A percentile compares a stretch with the other conserved stretches of the same genome.
Evolutionary conservation across 2,888 invertebrate genomes (phyloP).

Genomic region (Ephialtes manifestator): DNA sequence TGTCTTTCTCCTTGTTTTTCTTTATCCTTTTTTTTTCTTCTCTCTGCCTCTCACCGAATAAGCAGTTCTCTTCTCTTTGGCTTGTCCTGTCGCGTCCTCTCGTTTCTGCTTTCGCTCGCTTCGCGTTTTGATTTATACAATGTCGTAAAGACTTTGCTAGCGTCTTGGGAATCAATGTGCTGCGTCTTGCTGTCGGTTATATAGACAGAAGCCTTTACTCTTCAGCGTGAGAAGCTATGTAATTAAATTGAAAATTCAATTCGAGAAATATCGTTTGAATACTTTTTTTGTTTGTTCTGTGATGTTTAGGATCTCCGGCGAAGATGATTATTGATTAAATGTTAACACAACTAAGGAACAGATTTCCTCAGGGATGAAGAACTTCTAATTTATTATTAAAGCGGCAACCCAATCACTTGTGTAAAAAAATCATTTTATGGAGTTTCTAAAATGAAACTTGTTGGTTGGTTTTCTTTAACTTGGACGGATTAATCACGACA

Average conservation of each 20-base stretch:
- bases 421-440: background rate
- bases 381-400: too few species aligned
- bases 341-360: too few species aligned
- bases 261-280: background rate
- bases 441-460: background rate
- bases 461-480: too few species aligned
- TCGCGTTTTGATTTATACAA: constrained; percentile 66
- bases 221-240: constrained; percentile 24
- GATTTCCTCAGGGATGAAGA: too few species aligned
- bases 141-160: constrained; percentile 43
- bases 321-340: too few species aligned
- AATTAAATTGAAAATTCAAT: constrained; percentile 21
- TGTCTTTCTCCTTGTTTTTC: constrained; percentile 62
- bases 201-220: background rate
- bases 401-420: too few species aligned
- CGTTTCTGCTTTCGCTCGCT: constrained; percentile 31
- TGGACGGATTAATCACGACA: too few species aligned
- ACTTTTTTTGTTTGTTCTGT: background rate
- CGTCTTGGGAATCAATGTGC: constrained; percentile 13
- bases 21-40: constrained; percentile 56
- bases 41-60: constrained; percentile 30
- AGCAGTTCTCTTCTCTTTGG: constrained; percentile 41
- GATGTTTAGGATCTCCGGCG: background rate
- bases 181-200: background rate
- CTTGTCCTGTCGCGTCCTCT: constrained; percentile 28